Evolutionary conservation across 2,113 vertebrate genomes (phyloP).

Genomic region (Pelmatolapia mariae): DNA sequence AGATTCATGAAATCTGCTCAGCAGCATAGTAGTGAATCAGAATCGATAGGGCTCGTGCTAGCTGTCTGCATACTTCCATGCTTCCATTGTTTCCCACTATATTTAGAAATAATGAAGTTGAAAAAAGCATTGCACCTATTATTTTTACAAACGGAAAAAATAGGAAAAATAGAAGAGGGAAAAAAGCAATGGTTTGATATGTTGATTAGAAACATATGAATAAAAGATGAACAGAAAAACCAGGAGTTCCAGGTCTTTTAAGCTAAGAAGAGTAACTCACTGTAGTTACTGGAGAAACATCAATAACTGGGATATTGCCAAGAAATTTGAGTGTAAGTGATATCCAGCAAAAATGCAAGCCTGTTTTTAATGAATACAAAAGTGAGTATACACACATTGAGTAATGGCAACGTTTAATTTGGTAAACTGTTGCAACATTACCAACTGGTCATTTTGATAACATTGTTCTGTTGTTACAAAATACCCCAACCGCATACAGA

Average conservation of each 20-base stretch:
- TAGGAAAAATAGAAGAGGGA: rapidly evolving
- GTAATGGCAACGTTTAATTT: neutral
- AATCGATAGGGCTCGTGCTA: neutral
- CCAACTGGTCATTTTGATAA: neutral
- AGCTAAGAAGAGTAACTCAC: neutral
- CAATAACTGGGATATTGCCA: neutral
- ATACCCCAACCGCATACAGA: neutral
- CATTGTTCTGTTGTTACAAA: neutral
- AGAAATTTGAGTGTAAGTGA: neutral
- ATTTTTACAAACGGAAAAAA: neutral
- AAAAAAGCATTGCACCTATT: neutral
- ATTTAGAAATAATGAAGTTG: neutral
- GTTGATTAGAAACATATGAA: rapidly evolving
- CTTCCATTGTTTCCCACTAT: neutral
- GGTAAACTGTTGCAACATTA: neutral
- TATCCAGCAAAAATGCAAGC: neutral
- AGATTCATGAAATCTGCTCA: neutral
- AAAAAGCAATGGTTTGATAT: neutral
- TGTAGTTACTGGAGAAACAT: neutral
- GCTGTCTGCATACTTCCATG: neutral
- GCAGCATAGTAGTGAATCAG: neutral
- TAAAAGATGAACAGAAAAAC: neutral
- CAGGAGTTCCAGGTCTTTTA: neutral
- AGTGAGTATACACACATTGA: neutral
- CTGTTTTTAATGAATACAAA: neutral